A percentile compares a stretch with the other conserved stretches of the same genome.
Conservation (phyloP, 2,888 invertebrate species). For the Sympetrum striolatum region DNA sequence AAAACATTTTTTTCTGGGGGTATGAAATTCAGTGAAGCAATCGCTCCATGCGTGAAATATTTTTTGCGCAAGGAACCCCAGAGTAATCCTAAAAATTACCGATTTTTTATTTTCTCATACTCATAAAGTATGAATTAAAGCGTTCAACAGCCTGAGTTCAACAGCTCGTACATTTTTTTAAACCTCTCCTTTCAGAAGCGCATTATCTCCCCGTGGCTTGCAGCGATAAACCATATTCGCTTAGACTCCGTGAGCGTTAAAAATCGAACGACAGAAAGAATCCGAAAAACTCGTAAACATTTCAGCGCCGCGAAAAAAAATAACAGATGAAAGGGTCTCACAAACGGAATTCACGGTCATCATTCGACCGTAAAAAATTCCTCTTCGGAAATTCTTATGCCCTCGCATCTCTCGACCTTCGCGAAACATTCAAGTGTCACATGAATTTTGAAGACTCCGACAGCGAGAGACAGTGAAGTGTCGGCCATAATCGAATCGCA, state of each 20-base stretch:
- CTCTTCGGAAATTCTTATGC: background rate
- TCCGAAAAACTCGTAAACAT: background rate
- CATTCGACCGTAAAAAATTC: background rate
- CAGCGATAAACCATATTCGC: background rate
- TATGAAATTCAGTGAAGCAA: no score
- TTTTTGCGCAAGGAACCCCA: no score
- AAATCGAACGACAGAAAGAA: background rate
- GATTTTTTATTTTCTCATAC: no score
- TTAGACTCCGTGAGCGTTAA: background rate
- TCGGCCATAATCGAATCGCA: background rate
- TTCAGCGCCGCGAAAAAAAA: background rate
- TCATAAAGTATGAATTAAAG: no score
- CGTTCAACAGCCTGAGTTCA: no score
- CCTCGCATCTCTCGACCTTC: background rate
- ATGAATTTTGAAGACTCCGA: background rate
- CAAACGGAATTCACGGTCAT: background rate
- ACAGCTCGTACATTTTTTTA: background rate
- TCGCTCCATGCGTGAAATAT: no score
- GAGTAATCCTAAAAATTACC: no score
- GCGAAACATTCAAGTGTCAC: background rate
- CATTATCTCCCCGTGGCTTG: no score
- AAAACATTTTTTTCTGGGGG: no score
- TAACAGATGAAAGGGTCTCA: background rate
- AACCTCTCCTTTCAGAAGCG: background rate
- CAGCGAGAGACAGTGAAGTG: background rate